These are phyloP conservation scores for Etia nguti DNA, from an alignment of 2,113 vertebrate species.

Conservation along the genomic window DNA sequence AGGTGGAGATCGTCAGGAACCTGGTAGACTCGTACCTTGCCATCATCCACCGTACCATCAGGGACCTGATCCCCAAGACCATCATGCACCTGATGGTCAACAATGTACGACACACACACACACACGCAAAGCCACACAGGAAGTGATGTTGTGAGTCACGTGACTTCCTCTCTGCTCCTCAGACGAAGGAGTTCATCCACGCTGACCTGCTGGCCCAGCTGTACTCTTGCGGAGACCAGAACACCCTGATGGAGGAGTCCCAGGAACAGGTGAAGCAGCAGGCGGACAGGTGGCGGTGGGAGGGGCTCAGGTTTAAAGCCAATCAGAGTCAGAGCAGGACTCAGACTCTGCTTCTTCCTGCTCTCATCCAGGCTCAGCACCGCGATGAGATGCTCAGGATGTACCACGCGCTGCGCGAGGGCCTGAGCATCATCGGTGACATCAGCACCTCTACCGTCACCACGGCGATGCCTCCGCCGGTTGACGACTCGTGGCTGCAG, in stretches of 20 bases:
- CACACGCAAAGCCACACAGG: background rate
- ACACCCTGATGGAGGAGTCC: constrained; percentile 93
- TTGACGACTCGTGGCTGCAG: constrained; percentile 98
- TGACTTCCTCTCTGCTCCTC: constrained; percentile 2
- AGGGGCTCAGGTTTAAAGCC: background rate
- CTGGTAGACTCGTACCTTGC: constrained; percentile 95
- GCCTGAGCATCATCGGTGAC: constrained; percentile 91
- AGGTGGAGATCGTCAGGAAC: constrained; percentile 96
- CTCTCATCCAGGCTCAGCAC: constrained; percentile 73
- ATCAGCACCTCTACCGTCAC: constrained; percentile 93
- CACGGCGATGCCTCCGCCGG: constrained; percentile 89
- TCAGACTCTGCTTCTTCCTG: background rate
- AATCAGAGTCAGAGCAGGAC: background rate
- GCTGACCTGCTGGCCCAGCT: constrained; percentile 89
- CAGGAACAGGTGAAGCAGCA: constrained; percentile 79
- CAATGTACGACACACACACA: constrained; percentile 74
- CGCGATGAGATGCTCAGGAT: constrained; percentile 94
- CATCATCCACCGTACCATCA: constrained; percentile 93
- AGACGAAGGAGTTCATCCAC: constrained; percentile 97
- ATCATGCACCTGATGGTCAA: constrained; percentile 99
- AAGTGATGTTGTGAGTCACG: background rate
- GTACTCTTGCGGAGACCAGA: constrained; percentile 94
- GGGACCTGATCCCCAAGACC: constrained; percentile 96
- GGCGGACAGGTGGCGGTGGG: background rate
- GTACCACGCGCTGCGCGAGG: constrained; percentile 91